Evolutionary conservation across 2,888 invertebrate genomes (phyloP), one percentile per base, ranked within the genome.

Genomic region (Lydus trimaculatus): DNA sequence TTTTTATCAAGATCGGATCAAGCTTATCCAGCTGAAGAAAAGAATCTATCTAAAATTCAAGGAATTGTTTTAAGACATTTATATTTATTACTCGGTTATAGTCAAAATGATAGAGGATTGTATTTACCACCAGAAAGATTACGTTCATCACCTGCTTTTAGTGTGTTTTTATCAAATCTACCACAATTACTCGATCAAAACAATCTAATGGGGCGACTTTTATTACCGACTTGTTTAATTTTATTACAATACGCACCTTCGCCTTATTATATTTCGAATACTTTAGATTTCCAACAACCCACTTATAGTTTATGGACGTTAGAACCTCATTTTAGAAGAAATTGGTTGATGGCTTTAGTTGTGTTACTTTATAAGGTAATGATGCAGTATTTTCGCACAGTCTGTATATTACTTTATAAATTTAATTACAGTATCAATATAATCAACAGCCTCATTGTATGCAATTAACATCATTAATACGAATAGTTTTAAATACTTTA

Each of bases 131-230:
- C 99, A 0, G 91, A 92, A 65, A 91, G 92, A 70, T 85, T 99
- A 63, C 94, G 98, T 78, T 89, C 91, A 68, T 97, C 98, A 0
- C 94, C 98, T 0, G 96, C 97, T 1, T 98, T 98, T 86, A 98
- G 97, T 86, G 97, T 97, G 0, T 99, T 98, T 83, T 87, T 99
- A 82, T 92, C 96, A 33, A 97, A 96, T 82, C 86, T 99, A 71
- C 97, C 98, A 0, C 96, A 96, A 87, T 90, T 99, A 13, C 83
- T 99, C 81, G 99, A 99, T 84, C 95, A 97, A 84, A 99, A 99
- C 86, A 96, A 98, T 83, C 87, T 93, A 72, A 96, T 99, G 89
- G 98, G 98, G 0, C 93, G 94, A 76, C 89, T 92, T 68, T 90
- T 99, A 64, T 89, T 98, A 7, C 94, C 96, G 8, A 94, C 96